Conservation (phyloP, 2,888 invertebrate genomes). For the Drosophila kuntzei region DNA sequence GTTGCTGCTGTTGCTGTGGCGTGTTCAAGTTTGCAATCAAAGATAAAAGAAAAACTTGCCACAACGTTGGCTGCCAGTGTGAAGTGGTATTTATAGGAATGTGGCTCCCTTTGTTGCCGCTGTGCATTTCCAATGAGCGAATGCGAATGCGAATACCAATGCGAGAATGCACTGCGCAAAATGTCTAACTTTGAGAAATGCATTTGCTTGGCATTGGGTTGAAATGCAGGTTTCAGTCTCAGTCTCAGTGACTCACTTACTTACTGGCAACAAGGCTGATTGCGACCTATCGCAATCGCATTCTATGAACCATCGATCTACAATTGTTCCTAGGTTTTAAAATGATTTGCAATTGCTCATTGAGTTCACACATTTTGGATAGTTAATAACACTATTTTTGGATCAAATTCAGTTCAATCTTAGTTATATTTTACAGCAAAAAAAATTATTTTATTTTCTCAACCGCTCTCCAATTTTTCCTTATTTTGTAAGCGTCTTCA, state of each 20-base stretch:
- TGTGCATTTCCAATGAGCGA: constrained; percentile 69
- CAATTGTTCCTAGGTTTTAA: neutral
- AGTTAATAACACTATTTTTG: neutral
- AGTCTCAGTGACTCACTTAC: constrained; percentile 40
- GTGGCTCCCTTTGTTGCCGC: constrained; percentile 54
- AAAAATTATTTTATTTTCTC: neutral
- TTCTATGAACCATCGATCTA: constrained; percentile 4
- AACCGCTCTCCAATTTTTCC: neutral
- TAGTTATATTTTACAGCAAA: neutral
- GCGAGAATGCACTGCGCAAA: constrained; percentile 27
- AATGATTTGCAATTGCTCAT: neutral
- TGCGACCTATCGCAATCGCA: constrained; percentile 32
- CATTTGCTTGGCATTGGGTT: constrained; percentile 12
- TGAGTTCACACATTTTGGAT: neutral
- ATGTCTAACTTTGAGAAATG: constrained; percentile 7
- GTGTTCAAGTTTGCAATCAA: constrained; percentile 74
- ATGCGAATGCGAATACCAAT: constrained; percentile 16
- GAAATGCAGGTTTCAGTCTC: constrained; percentile 11
- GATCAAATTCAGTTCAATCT: neutral
- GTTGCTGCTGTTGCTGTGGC: constrained; percentile 28
- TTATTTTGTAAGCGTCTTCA: neutral
- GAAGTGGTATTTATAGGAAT: constrained; percentile 80
- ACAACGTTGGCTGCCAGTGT: constrained; percentile 59
- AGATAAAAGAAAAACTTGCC: constrained; percentile 71
- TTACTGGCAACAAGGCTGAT: constrained; percentile 26